Percentiles rank a stretch among this genome's conserved stretches.
phyloP scores from a whole-genome alignment of 2,888 invertebrate genomes.

The Apamea anceps region DNA sequence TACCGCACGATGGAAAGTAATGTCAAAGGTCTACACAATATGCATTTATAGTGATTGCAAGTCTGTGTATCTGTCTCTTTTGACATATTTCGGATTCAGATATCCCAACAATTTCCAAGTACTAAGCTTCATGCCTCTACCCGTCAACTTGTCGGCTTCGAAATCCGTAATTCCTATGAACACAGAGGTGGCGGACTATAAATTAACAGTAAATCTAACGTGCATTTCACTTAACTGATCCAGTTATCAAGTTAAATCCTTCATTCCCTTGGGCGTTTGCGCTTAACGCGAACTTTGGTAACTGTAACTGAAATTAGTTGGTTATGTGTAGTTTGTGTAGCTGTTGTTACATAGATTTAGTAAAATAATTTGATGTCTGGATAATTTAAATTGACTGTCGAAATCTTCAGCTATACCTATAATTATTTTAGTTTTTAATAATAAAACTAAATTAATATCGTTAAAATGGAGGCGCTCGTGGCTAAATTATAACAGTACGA shows the following conservation, averaged over 20 bases:
- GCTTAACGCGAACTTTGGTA: conserved; percentile 39
- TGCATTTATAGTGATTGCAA: not conserved
- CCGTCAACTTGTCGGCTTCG: conserved; percentile 2
- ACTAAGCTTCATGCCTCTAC: not conserved
- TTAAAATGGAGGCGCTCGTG: not conserved
- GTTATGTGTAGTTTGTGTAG: conserved; percentile 6
- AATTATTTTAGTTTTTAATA: not conserved
- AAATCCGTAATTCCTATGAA: conserved; percentile 13
- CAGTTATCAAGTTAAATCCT: conserved; percentile 57
- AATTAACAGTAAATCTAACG: conserved; percentile 48
- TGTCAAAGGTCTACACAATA: not conserved
- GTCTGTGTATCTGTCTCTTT: not conserved
- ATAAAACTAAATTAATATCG: not conserved
- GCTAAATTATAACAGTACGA: not conserved
- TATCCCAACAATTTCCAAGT: not conserved
- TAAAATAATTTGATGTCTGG: not conserved
- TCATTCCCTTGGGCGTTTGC: conserved; percentile 45
- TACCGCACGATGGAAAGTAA: too few species aligned
- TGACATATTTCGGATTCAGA: not conserved
- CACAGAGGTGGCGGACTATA: conserved; percentile 33
- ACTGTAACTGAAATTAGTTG: conserved; percentile 44
- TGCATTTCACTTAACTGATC: conserved; percentile 60
- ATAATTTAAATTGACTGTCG: not conserved
- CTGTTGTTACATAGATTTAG: not conserved
- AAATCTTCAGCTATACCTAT: not conserved